Conservation (phyloP, 2,113 vertebrate genomes). For the Hippocampus abdominalis region DNA sequence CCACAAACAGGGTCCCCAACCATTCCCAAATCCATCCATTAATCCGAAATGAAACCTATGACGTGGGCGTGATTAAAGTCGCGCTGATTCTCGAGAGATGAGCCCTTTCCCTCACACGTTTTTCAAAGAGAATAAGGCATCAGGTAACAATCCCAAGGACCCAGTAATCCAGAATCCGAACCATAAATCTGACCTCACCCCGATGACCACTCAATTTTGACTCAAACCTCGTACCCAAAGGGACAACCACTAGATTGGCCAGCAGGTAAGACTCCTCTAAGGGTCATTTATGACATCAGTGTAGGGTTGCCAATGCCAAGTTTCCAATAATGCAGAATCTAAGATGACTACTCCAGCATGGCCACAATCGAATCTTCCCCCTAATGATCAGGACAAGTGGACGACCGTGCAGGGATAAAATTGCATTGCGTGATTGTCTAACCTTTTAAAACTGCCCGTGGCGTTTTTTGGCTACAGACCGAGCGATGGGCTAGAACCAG, state of each 20-base stretch:
- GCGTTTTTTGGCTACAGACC: constrained; percentile 38
- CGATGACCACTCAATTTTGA: not conserved
- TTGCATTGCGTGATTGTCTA: constrained; percentile 45
- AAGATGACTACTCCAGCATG: too few species aligned
- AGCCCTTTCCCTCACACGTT: not conserved
- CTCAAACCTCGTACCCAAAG: not conserved
- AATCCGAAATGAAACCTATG: not conserved
- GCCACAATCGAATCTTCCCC: not conserved
- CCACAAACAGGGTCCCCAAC: not conserved
- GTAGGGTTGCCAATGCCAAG: too few species aligned
- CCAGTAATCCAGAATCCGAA: not conserved
- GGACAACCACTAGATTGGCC: not conserved
- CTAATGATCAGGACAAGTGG: not conserved
- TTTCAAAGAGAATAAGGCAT: not conserved
- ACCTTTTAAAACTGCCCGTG: constrained; percentile 45
- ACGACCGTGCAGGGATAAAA: constrained; percentile 38
- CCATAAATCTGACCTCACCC: not conserved
- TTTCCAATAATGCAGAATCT: not conserved
- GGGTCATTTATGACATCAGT: too few species aligned
- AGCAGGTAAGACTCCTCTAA: not conserved
- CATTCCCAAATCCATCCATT: not conserved
- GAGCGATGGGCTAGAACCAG: constrained; percentile 41
- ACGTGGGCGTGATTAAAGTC: not conserved
- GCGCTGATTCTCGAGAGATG: not conserved
- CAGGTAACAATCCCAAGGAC: not conserved